phyloP scores from a whole-genome alignment of 2,113 vertebrate species.

The Tor tambroides region DNA sequence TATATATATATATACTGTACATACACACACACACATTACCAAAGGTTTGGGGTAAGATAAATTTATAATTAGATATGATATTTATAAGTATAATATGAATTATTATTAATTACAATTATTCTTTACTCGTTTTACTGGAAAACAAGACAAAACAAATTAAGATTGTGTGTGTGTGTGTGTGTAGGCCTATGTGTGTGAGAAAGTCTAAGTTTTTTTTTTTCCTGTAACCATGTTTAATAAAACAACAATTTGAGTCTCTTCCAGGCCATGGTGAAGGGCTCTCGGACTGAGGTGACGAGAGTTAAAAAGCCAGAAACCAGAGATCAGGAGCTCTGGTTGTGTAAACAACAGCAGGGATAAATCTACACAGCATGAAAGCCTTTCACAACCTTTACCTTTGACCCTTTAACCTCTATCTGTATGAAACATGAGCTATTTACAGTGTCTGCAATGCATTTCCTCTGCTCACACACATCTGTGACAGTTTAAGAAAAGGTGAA shows the following conservation, averaged over 20 bases:
- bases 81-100: no score
- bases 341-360: slow-evolving; percentile 25
- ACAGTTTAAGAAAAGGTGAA: slow-evolving; percentile 27
- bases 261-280: background rate
- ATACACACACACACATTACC: no score
- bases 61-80: no score
- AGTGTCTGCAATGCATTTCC: slow-evolving; percentile 20
- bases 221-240: background rate
- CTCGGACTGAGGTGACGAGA: slow-evolving; percentile 3
- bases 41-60: no score
- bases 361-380: slow-evolving; percentile 19
- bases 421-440: slow-evolving; percentile 22
- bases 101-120: no score
- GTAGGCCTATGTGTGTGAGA: background rate
- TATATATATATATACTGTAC: no score
- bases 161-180: no score
- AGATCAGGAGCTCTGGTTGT: slow-evolving; percentile 12
- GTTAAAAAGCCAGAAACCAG: slow-evolving; percentile 8
- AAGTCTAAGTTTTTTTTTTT: background rate
- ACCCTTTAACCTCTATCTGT: slow-evolving; percentile 27
- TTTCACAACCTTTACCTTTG: slow-evolving; percentile 22
- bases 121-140: background rate
- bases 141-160: background rate
- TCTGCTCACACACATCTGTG: slow-evolving; percentile 11
- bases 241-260: background rate